Base-by-base conservation (phyloP, 2,113 vertebrate species). In the Zosterops hypoxanthus region DNA sequence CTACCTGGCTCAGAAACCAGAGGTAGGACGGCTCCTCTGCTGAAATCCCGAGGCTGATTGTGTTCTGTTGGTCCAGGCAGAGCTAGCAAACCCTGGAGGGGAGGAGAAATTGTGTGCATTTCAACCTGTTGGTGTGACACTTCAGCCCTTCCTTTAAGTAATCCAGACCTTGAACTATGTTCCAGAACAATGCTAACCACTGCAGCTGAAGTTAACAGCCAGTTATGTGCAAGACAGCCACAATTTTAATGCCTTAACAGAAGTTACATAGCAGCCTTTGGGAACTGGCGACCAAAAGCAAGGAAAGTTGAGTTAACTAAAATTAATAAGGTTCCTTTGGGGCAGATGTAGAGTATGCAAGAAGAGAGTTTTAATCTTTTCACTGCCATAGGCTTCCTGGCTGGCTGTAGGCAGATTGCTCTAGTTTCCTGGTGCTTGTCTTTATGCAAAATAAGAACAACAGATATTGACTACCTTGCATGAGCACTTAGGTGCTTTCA, bases 391-490 rank as follows among this genome's bases (percentile, higher is more conserved):
- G 63, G 24, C 42, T 84, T 87, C 11, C 19, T 82, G 39, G 29
- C 31, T 83, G 44, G 52, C 60, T 53, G 3, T 50, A 63, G 26
- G 24, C 50, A 63, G n/a, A 82, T 60, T 1, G 1, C 55, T 90
- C 28, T 28, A 28, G 7, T 85, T 91, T 89, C 21, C 50, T 60
- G 25, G 60, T 94, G 31, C 31, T 78, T 92, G 36, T 72, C 69
- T 84, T 76, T 82, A 46, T 85, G 66, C 50, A 88, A 87, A 72
- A 63, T 56, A 42, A 42, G 42, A 90, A 41, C 60, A 83, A 22
- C 19, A 71, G 28, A 16, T 72, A 64, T 16, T 86, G 61, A 36
- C 57, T 82, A 14, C 42, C n/a, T 86, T 76, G 25, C 14, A 15
- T 61, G 69, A 72, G 39, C 41, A 76, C 53, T 3, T 4, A 52